phyloP scores from a whole-genome alignment of 2,113 vertebrate species.

The human region DNA sequence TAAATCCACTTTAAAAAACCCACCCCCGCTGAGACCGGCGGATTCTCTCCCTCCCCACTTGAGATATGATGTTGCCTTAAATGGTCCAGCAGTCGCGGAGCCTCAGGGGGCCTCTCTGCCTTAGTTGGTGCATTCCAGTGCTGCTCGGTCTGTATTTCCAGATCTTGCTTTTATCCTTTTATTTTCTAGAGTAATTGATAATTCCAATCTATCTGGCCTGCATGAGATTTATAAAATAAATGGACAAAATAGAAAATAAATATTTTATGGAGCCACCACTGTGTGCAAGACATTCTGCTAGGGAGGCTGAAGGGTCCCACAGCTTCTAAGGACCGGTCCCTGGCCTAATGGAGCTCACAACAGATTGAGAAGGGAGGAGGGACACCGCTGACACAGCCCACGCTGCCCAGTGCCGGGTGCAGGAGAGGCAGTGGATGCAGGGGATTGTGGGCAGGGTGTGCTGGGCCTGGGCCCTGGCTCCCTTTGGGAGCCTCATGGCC shows the following conservation, averaged over 20 bases:
- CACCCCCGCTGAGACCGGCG: rapidly evolving
- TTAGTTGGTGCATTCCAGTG: no score
- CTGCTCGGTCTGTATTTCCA: not conserved
- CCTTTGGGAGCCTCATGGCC: rapidly evolving
- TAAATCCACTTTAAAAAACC: not conserved
- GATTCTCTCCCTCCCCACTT: no score
- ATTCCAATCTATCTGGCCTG: not conserved
- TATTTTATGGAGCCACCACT: not conserved
- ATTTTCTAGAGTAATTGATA: not conserved
- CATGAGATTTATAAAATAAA: no score
- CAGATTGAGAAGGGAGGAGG: not conserved
- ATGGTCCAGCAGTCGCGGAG: rapidly evolving
- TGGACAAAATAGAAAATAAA: no score
- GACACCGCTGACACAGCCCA: not conserved
- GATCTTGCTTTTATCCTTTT: not conserved
- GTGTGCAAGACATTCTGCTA: rapidly evolving
- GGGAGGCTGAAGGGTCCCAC: not conserved
- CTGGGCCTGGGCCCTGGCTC: no score
- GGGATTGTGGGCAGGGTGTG: no score
- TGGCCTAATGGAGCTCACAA: not conserved
- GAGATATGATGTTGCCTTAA: rapidly evolving
- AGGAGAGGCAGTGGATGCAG: not conserved
- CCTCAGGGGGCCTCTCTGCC: rapidly evolving
- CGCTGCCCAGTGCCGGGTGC: not conserved
- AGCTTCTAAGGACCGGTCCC: not conserved